Evolutionary conservation across 2,113 vertebrate genomes (phyloP), one percentile per base, ranked within the genome.

Genomic region (Podiceps cristatus): DNA sequence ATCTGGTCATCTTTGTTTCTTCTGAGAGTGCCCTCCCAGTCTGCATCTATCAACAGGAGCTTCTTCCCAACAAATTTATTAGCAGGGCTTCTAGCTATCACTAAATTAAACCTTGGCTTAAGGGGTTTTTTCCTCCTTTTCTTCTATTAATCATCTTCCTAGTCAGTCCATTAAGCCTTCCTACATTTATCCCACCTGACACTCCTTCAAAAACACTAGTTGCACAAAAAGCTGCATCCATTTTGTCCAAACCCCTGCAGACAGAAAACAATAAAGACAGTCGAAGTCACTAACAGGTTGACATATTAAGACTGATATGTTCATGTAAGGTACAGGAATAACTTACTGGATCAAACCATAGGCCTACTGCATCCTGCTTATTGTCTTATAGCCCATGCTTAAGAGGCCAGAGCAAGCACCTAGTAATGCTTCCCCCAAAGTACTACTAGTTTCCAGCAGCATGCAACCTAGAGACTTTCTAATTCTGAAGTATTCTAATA

Each of bases 341-440:
- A 11, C 18, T 42, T 56, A 55, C 2, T 66, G 24, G 33, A 69
- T 66, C 40, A 90, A 64, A 87, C 40, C 10, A 50, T 77, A 89
- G 3, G 28, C 52, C 27, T 49, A 3, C 12, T 8, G 23, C 2
- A 0, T 47, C 68, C 60, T 87, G 23, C 44, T 82, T 29, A 20
- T 47, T 56, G 27, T 37, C 29, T 60, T 78, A 63, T 0, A 67
- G 27, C 2, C 45, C 1, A 1, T 11, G n/a, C 22, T 60, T 50
- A 85, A 40, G 10, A 74, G 20, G 18, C 35, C 53, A 47, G 29
- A 78, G 45, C 7, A 76, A 72, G 40, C 12, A 67, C 5, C 18
- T 50, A 18, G 14, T 40, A 91, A 75, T 3, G 22, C 23, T 66
- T 59, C 28, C 47, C 33, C 16, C n/a, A 82, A 67, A 67, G 58